phyloP scores from a whole-genome alignment of 2,113 vertebrate species.

The Pelecanoides urinatrix region DNA sequence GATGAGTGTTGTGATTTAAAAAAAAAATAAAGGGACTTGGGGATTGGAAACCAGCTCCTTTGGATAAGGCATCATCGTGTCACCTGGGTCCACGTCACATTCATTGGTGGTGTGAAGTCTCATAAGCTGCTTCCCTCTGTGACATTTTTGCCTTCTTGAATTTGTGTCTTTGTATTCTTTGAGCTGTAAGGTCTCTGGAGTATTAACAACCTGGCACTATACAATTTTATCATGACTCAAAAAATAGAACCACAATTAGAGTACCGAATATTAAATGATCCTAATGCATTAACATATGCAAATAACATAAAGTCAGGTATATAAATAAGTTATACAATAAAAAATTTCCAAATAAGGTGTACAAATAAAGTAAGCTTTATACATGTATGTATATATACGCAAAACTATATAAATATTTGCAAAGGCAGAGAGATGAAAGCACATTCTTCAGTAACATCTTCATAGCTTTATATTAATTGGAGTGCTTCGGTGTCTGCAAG shows the following conservation, averaged over 20 bases:
- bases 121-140: background rate
- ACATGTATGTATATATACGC: accelerated
- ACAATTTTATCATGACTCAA: background rate
- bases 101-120: background rate
- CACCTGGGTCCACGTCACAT: background rate
- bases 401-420: background rate
- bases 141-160: background rate
- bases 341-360: background rate
- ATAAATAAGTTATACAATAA: background rate
- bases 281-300: background rate
- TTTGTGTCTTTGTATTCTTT: background rate
- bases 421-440: background rate
- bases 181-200: background rate
- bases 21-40: accelerated
- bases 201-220: background rate
- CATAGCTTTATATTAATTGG: background rate
- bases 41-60: background rate
- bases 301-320: background rate
- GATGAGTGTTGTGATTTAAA: background rate
- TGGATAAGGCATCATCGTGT: background rate
- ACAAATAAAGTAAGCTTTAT: background rate
- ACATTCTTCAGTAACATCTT: background rate
- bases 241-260: background rate
- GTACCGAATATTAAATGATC: background rate
- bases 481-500: background rate